Conservation (phyloP, 2,113 vertebrate genomes). For the Ceyx melanurus region DNA sequence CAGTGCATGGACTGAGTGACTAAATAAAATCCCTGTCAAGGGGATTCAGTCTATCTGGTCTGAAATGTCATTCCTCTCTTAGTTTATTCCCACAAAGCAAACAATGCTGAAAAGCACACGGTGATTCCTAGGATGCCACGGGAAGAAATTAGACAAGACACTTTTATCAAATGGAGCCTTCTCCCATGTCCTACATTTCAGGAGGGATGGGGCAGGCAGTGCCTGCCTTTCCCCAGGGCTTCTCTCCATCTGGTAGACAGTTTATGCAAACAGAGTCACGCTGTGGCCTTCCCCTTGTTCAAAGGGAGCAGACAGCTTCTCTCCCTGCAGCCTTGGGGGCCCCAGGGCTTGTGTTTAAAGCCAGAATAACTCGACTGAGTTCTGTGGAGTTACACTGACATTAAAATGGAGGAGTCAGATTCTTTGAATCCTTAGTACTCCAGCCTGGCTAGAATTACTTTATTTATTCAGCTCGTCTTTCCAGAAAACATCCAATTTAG, state of each 20-base stretch:
- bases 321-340: neutral
- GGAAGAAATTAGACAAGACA: neutral
- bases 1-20: neutral
- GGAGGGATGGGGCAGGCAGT: neutral
- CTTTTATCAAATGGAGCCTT: neutral
- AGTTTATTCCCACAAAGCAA: neutral
- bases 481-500: conserved; percentile 73
- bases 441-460: conserved; percentile 27
- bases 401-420: conserved; percentile 17
- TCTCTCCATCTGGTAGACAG: conserved; percentile 39
- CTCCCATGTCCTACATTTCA: neutral
- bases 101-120: neutral
- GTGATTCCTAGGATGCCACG: neutral
- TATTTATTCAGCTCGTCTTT: conserved; percentile 70
- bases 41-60: neutral
- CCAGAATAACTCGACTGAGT: conserved; percentile 21
- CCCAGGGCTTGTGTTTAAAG: conserved; percentile 28
- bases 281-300: conserved; percentile 3
- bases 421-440: conserved; percentile 30
- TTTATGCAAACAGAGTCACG: neutral
- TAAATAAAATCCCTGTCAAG: neutral
- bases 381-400: neutral
- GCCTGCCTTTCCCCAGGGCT: conserved; percentile 19
- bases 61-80: accelerated
- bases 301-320: conserved; percentile 21